These are phyloP conservation scores for Drosophila simulans DNA, from an alignment of 1,140 invertebrate genomes.

Conservation along the genomic window DNA sequence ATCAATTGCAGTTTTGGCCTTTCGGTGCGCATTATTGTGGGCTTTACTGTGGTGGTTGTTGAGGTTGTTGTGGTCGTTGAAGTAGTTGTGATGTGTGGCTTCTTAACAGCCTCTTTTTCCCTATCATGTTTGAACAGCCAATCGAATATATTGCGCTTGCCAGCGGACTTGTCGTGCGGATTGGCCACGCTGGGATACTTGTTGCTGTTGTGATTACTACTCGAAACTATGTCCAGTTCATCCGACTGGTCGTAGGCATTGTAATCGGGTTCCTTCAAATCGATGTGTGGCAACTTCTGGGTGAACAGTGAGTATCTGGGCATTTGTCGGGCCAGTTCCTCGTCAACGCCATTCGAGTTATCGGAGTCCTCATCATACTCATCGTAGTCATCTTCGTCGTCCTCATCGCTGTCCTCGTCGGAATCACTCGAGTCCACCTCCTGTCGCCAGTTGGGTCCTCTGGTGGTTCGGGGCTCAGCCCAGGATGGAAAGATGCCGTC, in stretches of 20 bases:
- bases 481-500: conserved; percentile 62
- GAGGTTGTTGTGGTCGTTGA: not conserved
- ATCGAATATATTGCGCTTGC: conserved; percentile 63
- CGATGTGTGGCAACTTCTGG: conserved; percentile 43
- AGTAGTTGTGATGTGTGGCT: conserved; percentile 8
- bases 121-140: conserved; percentile 62
- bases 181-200: conserved; percentile 56
- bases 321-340: conserved; percentile 60
- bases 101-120: conserved; percentile 13
- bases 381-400: conserved; percentile 44
- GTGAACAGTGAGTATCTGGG: conserved; percentile 67
- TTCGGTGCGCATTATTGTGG: conserved; percentile 24
- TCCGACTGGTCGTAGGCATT: conserved; percentile 43
- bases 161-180: conserved; percentile 43
- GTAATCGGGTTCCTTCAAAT: conserved; percentile 41
- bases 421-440: conserved; percentile 43
- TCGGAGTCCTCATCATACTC: conserved; percentile 17
- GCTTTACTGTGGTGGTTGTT: not conserved
- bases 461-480: conserved; percentile 55
- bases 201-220: conserved; percentile 28
- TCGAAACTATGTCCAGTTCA: not conserved
- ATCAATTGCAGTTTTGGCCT: conserved; percentile 39
- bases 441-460: conserved; percentile 68
- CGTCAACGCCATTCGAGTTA: conserved; percentile 27
- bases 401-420: conserved; percentile 52